Base-by-base conservation (phyloP, 1,140 invertebrate species). In the Hirudo medicinalis region DNA sequence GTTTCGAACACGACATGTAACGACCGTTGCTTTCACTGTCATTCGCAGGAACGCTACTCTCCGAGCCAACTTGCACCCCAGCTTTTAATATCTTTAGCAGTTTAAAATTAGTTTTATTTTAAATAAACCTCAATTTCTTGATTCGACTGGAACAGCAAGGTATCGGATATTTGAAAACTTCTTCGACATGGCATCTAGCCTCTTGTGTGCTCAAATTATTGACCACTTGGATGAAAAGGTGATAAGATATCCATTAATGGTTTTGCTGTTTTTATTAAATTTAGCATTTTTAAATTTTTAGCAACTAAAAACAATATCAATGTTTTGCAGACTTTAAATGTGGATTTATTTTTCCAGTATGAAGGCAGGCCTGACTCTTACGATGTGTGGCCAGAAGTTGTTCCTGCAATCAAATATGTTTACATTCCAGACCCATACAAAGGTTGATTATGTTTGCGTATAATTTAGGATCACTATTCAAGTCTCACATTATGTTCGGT, bases 121-220 rank as follows among this genome's bases (percentile, higher is more conserved):
- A 49, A 49, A 13, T 49, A 49, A 49, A 15, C 9, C 15, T 32
- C 11, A 63, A 63, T 63, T 63, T 63, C 19, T 63, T 25, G 19
- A 19, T 63, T 22, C 17, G 22, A 63, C 19, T 6, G 32, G 32
- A 36, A 13, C 29, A 63, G 57, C 57, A 22, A 63, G 29, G 57
- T 63, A 25, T 32, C 22, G 57, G 9, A 63, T 63, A 11, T 63
- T 63, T 63, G 57, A 63, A 63, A 63, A 63, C 57, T 63, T 63
- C 57, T 63, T 25, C 20, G 57, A 63, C 57, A 63, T 63, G 57
- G 22, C 57, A 2, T 63, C 57, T 6, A 32, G 22, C 19, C 29
- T 63, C 22, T 63, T 63, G 20, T 63, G 57, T 63, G 57, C 57
- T 25, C 57, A 63, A 32, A 25, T 63, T 9, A 63, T 63, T 63